These are phyloP conservation scores for Diorhabda elongata DNA, from an alignment of 1,140 invertebrate species.

Conservation along the genomic window DNA sequence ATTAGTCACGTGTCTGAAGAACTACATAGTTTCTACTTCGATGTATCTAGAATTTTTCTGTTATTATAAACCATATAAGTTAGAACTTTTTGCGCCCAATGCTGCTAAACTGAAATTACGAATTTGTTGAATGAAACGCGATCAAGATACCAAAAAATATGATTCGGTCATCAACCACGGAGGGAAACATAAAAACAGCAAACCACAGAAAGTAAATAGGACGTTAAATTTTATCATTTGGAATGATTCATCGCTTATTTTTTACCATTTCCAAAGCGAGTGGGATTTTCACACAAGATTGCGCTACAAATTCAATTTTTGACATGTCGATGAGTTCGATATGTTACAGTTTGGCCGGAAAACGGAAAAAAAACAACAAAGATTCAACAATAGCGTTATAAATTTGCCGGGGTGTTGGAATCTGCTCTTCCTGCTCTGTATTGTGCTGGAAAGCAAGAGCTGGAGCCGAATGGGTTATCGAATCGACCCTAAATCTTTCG, in stretches of 20 bases:
- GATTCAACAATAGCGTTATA: conserved; percentile 3
- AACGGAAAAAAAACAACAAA: conserved; percentile 5
- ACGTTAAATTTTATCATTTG: conserved; percentile 3
- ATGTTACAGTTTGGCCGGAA: conserved; percentile 5
- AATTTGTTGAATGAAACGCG: no score
- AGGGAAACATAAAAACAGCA: background rate
- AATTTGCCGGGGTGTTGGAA: background rate
- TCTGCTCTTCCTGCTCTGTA: background rate
- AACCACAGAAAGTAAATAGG: conserved; percentile 2
- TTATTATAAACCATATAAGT: no score
- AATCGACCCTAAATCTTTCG: background rate
- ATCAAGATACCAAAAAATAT: no score
- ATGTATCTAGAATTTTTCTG: no score
- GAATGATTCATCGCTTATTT: conserved; percentile 2
- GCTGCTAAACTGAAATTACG: no score
- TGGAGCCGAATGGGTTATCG: background rate
- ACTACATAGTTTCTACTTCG: no score
- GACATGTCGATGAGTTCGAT: conserved; percentile 11
- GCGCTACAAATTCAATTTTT: conserved; percentile 8
- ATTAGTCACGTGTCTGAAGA: no score
- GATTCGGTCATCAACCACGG: no score
- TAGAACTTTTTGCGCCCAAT: no score
- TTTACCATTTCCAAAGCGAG: conserved; percentile 6
- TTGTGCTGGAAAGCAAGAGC: conserved; percentile 1
- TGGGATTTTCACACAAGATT: conserved; percentile 7